These are phyloP conservation scores for Mechanitis messenoides DNA, from an alignment of 2,888 invertebrate genomes.

Conservation along the genomic window DNA sequence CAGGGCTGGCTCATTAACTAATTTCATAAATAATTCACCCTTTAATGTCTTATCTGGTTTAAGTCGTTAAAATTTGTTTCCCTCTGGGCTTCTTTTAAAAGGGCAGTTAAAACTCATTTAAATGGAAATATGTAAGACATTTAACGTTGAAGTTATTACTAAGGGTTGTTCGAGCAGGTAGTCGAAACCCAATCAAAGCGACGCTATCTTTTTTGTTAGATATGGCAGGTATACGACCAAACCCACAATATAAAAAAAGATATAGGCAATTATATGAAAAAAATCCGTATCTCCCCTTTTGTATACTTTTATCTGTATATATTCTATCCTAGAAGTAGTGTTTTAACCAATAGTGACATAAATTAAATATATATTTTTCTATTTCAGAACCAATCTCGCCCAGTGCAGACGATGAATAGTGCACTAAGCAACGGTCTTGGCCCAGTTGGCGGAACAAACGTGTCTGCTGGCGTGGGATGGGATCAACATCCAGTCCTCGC, in stretches of 20 bases:
- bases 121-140: conserved; percentile 61
- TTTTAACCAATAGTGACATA: neutral
- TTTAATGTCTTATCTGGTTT: conserved; percentile 40
- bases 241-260: conserved; percentile 29
- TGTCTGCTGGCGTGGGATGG: conserved; percentile 48
- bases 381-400: conserved; percentile 73
- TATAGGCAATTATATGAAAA: conserved; percentile 33
- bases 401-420: conserved; percentile 69
- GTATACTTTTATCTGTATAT: neutral
- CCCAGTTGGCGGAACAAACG: conserved; percentile 44
- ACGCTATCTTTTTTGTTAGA: conserved; percentile 58
- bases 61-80: conserved; percentile 59
- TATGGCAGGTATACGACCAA: conserved; percentile 65
- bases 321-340: neutral
- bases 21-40: conserved; percentile 54
- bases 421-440: conserved; percentile 45
- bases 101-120: conserved; percentile 59
- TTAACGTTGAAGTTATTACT: conserved; percentile 56
- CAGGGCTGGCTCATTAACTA: neutral
- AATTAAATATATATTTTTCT: conserved; percentile 31
- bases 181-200: conserved; percentile 52
- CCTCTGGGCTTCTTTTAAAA: conserved; percentile 50
- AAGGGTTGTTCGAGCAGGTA: conserved; percentile 66
- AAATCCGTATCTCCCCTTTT: conserved; percentile 19
- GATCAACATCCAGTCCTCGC: conserved; percentile 65